Conservation (phyloP, 2,797 vertebrate genomes). For the Bovichtus diacanthus region DNA sequence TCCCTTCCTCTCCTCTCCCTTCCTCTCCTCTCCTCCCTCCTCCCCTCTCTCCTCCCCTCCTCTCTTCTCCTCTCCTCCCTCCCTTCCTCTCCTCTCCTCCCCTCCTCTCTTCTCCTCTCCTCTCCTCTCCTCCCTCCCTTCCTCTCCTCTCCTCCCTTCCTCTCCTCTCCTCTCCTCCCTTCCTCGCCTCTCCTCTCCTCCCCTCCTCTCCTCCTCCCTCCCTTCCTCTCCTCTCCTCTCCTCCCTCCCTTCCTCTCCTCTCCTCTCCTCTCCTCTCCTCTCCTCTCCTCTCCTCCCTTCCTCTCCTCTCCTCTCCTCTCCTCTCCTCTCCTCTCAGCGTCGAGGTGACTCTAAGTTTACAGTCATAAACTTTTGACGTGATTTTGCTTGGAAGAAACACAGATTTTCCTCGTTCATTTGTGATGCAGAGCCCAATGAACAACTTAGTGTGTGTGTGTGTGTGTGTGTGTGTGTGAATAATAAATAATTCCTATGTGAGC, state of each 20-base stretch:
- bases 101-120: no score
- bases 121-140: neutral
- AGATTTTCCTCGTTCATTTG: constrained; percentile 54
- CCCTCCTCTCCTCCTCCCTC: neutral
- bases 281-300: neutral
- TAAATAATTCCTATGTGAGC: constrained; percentile 51
- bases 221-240: neutral
- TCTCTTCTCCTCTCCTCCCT: no score
- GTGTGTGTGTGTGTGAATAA: constrained; percentile 34
- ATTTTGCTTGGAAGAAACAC: constrained; percentile 54
- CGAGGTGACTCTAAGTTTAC: constrained; percentile 68
- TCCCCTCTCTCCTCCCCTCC: no score
- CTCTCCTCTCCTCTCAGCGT: constrained; percentile 8
- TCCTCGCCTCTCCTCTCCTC: neutral
- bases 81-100: neutral
- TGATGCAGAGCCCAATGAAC: constrained; percentile 58
- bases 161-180: no score
- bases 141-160: neutral
- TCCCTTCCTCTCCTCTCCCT: neutral
- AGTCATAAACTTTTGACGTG: constrained; percentile 66
- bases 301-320: neutral
- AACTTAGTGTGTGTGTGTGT: constrained; percentile 19
- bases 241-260: neutral
- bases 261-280: neutral
- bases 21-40: no score